These are phyloP conservation scores for Heliothis peltigera DNA, from an alignment of 2,888 invertebrate genomes.

Conservation along the genomic window DNA sequence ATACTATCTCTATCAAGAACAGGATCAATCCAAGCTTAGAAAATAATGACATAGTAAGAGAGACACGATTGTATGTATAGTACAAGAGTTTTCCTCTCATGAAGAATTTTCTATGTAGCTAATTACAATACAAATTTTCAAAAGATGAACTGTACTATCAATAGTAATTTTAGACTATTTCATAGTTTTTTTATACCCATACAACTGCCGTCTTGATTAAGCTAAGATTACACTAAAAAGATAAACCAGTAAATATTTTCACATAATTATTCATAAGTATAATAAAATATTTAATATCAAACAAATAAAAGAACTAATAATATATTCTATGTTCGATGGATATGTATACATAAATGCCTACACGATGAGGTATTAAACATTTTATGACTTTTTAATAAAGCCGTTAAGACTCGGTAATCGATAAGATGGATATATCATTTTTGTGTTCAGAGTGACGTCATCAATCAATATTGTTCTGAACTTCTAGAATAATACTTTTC, in stretches of 20 bases:
- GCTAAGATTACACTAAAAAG: not conserved
- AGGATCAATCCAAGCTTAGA: no score
- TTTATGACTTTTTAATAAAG: slow-evolving; percentile 64
- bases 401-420: slow-evolving; percentile 43
- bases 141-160: no score
- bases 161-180: no score
- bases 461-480: slow-evolving; percentile 34
- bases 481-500: not conserved
- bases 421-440: slow-evolving; percentile 16
- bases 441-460: slow-evolving; percentile 23
- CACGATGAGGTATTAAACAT: slow-evolving; percentile 53
- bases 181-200: not conserved
- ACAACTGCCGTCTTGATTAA: not conserved
- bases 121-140: no score
- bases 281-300: slow-evolving; percentile 51
- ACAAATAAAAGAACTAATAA: slow-evolving; percentile 49
- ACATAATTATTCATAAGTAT: slow-evolving; percentile 56
- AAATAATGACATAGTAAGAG: no score
- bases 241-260: slow-evolving; percentile 6
- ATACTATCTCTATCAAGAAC: no score
- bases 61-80: no score
- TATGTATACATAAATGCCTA: slow-evolving; percentile 27
- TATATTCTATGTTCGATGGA: slow-evolving; percentile 50
- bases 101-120: no score
- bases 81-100: no score